These are phyloP conservation scores for Clarias laeviceps DNA, from an alignment of 2,797 vertebrate species.

Conservation along the genomic window DNA sequence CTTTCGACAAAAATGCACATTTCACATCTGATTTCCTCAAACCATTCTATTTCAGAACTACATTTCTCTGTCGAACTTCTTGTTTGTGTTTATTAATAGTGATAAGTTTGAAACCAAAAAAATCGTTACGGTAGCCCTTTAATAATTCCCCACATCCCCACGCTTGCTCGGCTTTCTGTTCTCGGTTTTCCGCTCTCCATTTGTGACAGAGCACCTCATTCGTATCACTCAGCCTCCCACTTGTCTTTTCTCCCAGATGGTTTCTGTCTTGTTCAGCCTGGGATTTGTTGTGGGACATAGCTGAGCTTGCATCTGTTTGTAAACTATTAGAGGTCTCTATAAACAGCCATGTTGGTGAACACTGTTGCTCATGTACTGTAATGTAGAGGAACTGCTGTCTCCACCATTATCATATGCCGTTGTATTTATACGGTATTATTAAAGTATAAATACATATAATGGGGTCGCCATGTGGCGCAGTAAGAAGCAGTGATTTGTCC, in stretches of 20 bases:
- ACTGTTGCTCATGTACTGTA: conserved; percentile 32
- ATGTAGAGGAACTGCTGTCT: conserved; percentile 38
- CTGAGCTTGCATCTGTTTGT: conserved; percentile 73
- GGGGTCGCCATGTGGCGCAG: not conserved
- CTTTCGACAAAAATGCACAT: not conserved
- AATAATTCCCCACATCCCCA: not conserved
- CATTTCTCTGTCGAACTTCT: not conserved
- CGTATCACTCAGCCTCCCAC: conserved; percentile 39
- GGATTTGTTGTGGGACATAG: conserved; percentile 57
- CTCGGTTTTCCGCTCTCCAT: conserved; percentile 5
- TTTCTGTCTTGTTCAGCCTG: conserved; percentile 61
- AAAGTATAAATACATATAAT: not conserved
- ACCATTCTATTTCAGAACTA: not conserved
- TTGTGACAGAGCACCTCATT: conserved; percentile 20
- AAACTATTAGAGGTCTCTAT: conserved; percentile 75
- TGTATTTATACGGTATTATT: not conserved
- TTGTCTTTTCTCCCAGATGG: conserved; percentile 60
- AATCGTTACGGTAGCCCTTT: not conserved
- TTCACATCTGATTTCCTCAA: not conserved
- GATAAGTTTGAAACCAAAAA: not conserved
- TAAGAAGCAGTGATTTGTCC: not conserved
- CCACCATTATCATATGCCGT: conserved; percentile 41
- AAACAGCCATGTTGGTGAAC: conserved; percentile 70
- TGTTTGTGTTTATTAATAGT: not conserved
- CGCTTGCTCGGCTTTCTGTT: not conserved